Evolutionary conservation across 2,797 vertebrate species (phyloP).

Genomic region (Ctenosaura bakeri): DNA sequence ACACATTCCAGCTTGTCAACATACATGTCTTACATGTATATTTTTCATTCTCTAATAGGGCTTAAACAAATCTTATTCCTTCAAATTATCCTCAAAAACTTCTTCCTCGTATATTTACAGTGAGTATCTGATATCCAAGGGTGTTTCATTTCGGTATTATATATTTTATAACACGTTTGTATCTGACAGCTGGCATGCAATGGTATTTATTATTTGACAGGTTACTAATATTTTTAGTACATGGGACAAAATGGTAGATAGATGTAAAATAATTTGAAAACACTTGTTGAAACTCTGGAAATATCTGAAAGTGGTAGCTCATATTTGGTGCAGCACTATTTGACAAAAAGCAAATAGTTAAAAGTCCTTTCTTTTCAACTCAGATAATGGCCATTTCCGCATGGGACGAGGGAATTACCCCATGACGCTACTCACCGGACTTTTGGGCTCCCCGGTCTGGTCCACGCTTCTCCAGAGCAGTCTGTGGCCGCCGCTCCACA

Average conservation of each 20-base stretch:
- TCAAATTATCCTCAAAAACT: not conserved
- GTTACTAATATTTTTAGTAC: not conserved
- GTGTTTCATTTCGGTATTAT: not conserved
- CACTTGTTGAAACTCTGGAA: not conserved
- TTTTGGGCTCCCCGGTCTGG: too few species aligned
- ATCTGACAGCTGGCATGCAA: not conserved
- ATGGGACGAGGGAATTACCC: too few species aligned
- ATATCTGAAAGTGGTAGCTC: not conserved
- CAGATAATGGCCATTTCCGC: too few species aligned
- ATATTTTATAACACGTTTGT: not conserved
- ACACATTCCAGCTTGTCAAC: too few species aligned
- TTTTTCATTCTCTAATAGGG: not conserved
- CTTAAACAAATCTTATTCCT: not conserved
- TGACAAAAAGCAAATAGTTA: not conserved
- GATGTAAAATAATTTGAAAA: not conserved
- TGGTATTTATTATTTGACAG: not conserved
- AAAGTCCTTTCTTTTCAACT: not conserved
- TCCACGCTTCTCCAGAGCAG: too few species aligned
- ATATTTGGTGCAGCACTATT: not conserved
- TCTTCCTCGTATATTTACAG: not conserved
- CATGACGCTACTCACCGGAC: too few species aligned
- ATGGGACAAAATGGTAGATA: not conserved
- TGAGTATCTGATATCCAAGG: not conserved
- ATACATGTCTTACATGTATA: not conserved
- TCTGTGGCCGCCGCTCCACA: too few species aligned